phyloP scores from a whole-genome alignment of 1,140 invertebrate genomes.

The Drosophila kanapiae region DNA sequence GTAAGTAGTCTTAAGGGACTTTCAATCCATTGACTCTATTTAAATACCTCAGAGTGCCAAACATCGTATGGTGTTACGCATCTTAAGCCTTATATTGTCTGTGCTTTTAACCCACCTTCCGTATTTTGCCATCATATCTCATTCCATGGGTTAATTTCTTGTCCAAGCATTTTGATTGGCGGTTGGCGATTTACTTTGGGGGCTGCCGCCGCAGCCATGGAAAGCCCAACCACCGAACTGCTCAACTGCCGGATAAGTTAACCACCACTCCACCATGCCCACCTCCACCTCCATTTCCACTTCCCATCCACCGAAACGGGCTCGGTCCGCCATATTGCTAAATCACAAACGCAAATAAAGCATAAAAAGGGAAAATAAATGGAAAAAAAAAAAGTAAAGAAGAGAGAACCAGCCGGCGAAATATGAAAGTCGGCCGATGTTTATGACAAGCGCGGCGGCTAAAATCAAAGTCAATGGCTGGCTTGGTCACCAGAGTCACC shows the following conservation, averaged over 20 bases:
- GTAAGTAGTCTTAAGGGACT: no score
- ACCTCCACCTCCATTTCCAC: constrained; percentile 6
- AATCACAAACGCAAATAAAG: constrained; percentile 81
- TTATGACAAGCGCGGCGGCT: constrained; percentile 80
- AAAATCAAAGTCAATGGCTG: constrained; percentile 73
- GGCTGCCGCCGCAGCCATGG: constrained; percentile 37
- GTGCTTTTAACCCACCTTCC: neutral
- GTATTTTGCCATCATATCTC: neutral
- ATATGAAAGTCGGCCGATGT: constrained; percentile 72
- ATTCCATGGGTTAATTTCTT: constrained; percentile 21
- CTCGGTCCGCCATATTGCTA: constrained; percentile 71
- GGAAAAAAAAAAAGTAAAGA: constrained; percentile 28
- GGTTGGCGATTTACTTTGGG: constrained; percentile 38
- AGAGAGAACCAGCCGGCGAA: constrained; percentile 74
- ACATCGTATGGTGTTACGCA: neutral
- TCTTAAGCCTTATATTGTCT: neutral
- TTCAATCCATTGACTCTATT: no score
- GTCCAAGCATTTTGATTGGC: constrained; percentile 41
- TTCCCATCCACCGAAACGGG: constrained; percentile 13
- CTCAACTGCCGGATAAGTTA: constrained; percentile 30
- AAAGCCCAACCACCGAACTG: constrained; percentile 22
- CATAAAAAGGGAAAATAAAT: constrained; percentile 63
- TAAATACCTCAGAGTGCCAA: no score
- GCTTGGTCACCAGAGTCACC: constrained; percentile 25
- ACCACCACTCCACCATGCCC: constrained; percentile 11